Conservation (phyloP, 2,113 vertebrate genomes). For the zebrafish (Danio rerio) region GRCz12tu NC_133191.1:45753001-45753500, state of each 20-base stretch:
- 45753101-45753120: neutral
- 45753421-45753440: too few species aligned
- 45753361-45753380: too few species aligned
- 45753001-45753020: constrained; percentile 8
- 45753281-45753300: too few species aligned
- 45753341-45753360: too few species aligned
- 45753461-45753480: too few species aligned
- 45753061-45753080: constrained; percentile 27
- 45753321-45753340: too few species aligned
- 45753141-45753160: neutral
- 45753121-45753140: neutral
- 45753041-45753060: neutral
- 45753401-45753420: too few species aligned
- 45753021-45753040: neutral
- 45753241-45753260: neutral
- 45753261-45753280: neutral
- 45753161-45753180: neutral
- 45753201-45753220: constrained; percentile 1
- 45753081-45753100: constrained; percentile 14
- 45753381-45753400: too few species aligned
- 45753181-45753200: neutral
- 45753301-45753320: too few species aligned
- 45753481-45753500: too few species aligned
- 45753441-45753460: too few species aligned
- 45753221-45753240: neutral